These are phyloP conservation scores for Dromaius novaehollandiae DNA, from an alignment of 2,113 vertebrate genomes.

Conservation along the genomic window DNA sequence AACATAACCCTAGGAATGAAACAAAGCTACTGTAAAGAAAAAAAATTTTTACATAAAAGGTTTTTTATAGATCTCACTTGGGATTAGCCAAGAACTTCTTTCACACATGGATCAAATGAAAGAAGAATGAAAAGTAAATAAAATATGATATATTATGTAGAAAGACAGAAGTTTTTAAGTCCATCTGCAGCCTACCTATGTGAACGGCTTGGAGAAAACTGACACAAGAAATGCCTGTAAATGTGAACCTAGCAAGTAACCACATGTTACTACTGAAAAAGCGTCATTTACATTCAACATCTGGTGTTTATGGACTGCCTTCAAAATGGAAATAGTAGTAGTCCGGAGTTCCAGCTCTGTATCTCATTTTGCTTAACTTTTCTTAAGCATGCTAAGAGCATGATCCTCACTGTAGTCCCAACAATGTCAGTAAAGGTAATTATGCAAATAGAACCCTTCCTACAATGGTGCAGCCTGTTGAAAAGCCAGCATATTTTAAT, in stretches of 20 bases:
- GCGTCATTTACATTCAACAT: slow-evolving; percentile 1
- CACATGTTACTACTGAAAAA: slow-evolving; percentile 34
- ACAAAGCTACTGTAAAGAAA: neutral
- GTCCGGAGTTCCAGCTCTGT: neutral
- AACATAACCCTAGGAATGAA: neutral
- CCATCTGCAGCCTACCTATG: slow-evolving; percentile 29
- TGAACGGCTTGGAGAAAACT: neutral
- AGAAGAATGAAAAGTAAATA: slow-evolving; percentile 24
- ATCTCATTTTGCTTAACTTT: neutral
- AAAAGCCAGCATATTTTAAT: neutral
- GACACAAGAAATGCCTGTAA: slow-evolving; percentile 5
- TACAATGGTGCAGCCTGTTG: rapidly evolving
- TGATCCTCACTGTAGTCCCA: neutral
- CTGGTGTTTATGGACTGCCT: neutral
- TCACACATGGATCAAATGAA: slow-evolving; percentile 26
- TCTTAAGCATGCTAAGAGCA: neutral
- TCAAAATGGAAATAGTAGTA: neutral
- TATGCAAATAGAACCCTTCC: neutral
- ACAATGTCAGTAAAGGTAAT: neutral
- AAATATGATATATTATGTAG: slow-evolving; percentile 33
- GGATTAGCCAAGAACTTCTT: slow-evolving; percentile 22
- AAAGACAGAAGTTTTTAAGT: neutral
- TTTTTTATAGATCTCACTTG: slow-evolving; percentile 43
- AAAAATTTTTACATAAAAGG: neutral
- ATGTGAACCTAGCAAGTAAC: slow-evolving; percentile 2